phyloP scores from a whole-genome alignment of 2,888 invertebrate species.

The Bedellia somnulentella region DNA sequence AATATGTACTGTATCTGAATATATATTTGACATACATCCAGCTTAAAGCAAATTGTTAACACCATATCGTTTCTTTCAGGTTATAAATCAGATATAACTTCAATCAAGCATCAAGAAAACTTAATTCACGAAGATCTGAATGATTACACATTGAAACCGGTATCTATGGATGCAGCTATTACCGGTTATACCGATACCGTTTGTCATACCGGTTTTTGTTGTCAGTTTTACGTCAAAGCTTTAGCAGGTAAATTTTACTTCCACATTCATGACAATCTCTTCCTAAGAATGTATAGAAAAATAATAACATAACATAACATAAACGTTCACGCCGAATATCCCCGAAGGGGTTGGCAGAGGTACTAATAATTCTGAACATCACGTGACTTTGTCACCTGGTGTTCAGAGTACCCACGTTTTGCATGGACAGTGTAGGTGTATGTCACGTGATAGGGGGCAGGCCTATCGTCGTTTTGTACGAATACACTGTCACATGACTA shows the following conservation, averaged over 20 bases:
- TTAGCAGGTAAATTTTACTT: conserved; percentile 14
- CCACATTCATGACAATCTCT: not conserved
- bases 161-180: conserved; percentile 20
- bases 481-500: too few relatives aligned
- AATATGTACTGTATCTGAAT: not conserved
- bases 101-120: not conserved
- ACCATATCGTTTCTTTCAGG: conserved; percentile 4
- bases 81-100: conserved; percentile 4
- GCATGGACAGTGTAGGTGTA: too few relatives aligned
- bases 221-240: conserved; percentile 31
- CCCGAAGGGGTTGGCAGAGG: too few relatives aligned
- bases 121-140: conserved; percentile 20
- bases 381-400: too few relatives aligned
- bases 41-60: too few relatives aligned
- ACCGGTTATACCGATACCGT: conserved; percentile 23
- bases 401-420: too few relatives aligned
- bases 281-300: not conserved
- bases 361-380: too few relatives aligned
- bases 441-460: too few relatives aligned
- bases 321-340: too few relatives aligned
- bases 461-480: too few relatives aligned
- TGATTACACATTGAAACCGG: conserved; percentile 24
- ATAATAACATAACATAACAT: too few relatives aligned
- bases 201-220: conserved; percentile 33
- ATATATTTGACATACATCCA: too few relatives aligned